Base-by-base conservation (phyloP, 2,797 vertebrate genomes). In the Platalea minor region DNA sequence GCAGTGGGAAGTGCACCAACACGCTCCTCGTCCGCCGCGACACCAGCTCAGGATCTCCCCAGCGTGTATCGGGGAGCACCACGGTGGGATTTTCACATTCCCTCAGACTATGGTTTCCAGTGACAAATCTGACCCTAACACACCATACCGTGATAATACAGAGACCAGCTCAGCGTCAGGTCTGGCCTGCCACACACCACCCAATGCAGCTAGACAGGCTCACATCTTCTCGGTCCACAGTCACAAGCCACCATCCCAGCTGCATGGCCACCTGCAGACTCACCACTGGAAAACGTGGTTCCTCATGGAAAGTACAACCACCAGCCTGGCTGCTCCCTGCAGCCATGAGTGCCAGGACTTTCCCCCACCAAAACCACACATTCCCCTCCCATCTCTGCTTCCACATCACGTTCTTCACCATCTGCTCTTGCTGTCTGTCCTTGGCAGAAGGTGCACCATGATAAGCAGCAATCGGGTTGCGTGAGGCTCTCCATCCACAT, bases 21-120 rank as follows among this genome's bases (percentile, higher is more conserved):
- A 13, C 7, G 0, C 81, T 43, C 63, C 67, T 21, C 41, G 45
- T 17, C 53, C 24, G 1, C 10, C 26, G 18, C 0, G 0, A 1
- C 1, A 0, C n/a, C 85, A 57, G 41, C 41, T 26, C 3, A 0
- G 73, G 43, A 13, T 65, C 72, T 24, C 35, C 3, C 28, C 2
- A 1, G n/a, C n/a, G 8, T 0, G 6, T 25, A 5, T 11, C 1
- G 14, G 20, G 31, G 33, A 56, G 20, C 35, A 12, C 53, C 20
- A 8, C 0, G 0, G 17, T 5, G 46, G 73, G 11, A 54, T 64
- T 53, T 45, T 19, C 60, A 35, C 21, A 3, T 57, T 41, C 50
- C 37, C 50, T 67, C 43, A 31, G 53, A 7, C 57, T 20, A 29
- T 3, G 9, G 28, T n/a, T 79, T 43, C 85, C 67, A 85, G 84